Evolutionary conservation across 2,113 vertebrate species (phyloP).

Genomic region (Protobothrops flavoviridis): DNA sequence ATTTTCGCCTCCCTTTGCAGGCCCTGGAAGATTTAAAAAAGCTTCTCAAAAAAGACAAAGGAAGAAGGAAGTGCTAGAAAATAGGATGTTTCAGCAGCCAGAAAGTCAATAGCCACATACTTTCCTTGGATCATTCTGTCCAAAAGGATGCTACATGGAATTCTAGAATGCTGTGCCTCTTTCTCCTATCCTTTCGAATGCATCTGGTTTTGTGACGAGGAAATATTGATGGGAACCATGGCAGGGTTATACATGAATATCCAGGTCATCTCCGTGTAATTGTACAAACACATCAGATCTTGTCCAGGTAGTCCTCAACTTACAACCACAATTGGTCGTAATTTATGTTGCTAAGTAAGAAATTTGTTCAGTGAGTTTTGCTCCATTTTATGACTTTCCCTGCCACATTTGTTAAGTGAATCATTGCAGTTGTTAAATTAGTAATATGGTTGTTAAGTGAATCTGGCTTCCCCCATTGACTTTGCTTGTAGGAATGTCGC

Average conservation of each 20-base stretch:
- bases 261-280: not conserved
- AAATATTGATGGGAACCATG: not conserved
- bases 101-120: not conserved
- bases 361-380: too few relatives aligned
- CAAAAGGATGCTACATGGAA: not conserved
- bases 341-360: too few relatives aligned
- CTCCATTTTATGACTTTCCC: too few relatives aligned
- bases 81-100: not conserved
- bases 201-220: not conserved
- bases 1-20: not conserved
- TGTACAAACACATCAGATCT: too few relatives aligned
- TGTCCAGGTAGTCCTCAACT: too few relatives aligned
- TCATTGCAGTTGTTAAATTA: too few relatives aligned
- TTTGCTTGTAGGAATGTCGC: too few relatives aligned
- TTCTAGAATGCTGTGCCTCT: not conserved
- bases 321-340: too few relatives aligned
- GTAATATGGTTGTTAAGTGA: too few relatives aligned
- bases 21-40: not conserved
- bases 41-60: not conserved
- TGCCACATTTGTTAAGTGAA: too few relatives aligned
- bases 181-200: not conserved
- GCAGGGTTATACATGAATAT: not conserved
- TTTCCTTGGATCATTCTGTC: not conserved
- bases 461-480: too few relatives aligned
- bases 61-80: not conserved